phyloP scores from a whole-genome alignment of 2,797 vertebrate species.

The Rhinella marina region DNA sequence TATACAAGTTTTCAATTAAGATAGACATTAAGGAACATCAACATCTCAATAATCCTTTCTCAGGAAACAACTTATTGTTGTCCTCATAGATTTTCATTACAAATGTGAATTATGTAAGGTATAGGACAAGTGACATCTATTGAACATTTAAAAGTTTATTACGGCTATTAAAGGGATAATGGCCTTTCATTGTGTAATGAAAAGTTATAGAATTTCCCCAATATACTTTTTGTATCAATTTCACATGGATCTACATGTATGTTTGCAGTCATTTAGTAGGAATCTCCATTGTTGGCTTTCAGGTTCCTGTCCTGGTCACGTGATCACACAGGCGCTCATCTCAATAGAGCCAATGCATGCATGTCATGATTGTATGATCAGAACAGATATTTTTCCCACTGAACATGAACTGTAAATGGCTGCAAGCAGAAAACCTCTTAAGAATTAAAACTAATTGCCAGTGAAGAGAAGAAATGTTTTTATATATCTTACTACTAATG shows the following conservation, averaged over 20 bases:
- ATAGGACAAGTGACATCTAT: background rate
- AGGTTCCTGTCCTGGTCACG: background rate
- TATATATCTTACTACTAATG: no score
- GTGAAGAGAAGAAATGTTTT: no score
- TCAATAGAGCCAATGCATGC: no score
- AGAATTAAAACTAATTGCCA: no score
- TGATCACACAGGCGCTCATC: no score
- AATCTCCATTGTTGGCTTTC: background rate
- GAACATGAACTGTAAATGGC: no score
- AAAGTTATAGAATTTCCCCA: background rate
- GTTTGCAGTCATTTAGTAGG: background rate
- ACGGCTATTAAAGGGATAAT: background rate
- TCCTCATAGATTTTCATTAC: background rate
- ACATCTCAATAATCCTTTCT: slow-evolving; percentile 20
- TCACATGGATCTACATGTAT: background rate
- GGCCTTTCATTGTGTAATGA: background rate
- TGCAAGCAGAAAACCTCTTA: no score
- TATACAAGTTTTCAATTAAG: slow-evolving; percentile 40
- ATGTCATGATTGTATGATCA: no score
- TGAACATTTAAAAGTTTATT: background rate
- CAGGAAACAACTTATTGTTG: background rate
- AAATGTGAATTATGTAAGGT: background rate
- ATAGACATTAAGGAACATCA: slow-evolving; percentile 36
- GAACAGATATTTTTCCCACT: no score
- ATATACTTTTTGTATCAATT: background rate